These are phyloP conservation scores for Vidua chalybeata DNA, from an alignment of 2,113 vertebrate species.

Conservation along the genomic window DNA sequence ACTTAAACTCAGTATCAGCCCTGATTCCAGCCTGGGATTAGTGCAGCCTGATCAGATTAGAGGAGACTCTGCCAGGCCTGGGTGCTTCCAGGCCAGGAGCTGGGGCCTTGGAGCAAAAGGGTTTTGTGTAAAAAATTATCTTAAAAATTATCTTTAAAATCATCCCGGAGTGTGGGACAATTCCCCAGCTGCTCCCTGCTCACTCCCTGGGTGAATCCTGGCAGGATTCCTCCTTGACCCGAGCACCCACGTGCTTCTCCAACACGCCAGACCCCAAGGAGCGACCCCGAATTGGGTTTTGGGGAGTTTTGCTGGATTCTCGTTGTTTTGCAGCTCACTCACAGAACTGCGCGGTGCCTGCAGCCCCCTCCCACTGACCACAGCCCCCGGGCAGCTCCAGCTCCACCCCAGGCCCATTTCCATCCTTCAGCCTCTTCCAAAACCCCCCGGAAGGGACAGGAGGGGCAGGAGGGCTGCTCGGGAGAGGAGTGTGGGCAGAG, in stretches of 20 bases:
- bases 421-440: not conserved
- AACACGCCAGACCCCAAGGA: rapidly evolving
- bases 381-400: not conserved
- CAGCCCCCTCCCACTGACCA: not conserved
- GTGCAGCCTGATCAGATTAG: slow-evolving; percentile 35
- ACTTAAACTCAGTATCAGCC: slow-evolving; percentile 27
- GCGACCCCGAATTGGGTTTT: rapidly evolving
- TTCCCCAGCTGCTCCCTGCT: not conserved
- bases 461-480: too few relatives aligned
- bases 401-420: rapidly evolving
- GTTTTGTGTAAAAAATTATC: too few relatives aligned
- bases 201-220: not conserved
- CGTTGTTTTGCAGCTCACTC: rapidly evolving
- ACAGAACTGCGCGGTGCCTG: rapidly evolving
- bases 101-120: not conserved
- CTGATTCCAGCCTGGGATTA: slow-evolving; percentile 53
- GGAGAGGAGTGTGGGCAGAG: not conserved
- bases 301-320: rapidly evolving
- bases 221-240: rapidly evolving
- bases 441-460: not conserved
- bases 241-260: not conserved
- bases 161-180: rapidly evolving
- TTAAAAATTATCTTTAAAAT: rapidly evolving
- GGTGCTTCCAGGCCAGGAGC: not conserved
- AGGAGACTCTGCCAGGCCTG: not conserved